Base-by-base conservation (phyloP, 2,888 invertebrate species). In the Lithosia quadra region DNA sequence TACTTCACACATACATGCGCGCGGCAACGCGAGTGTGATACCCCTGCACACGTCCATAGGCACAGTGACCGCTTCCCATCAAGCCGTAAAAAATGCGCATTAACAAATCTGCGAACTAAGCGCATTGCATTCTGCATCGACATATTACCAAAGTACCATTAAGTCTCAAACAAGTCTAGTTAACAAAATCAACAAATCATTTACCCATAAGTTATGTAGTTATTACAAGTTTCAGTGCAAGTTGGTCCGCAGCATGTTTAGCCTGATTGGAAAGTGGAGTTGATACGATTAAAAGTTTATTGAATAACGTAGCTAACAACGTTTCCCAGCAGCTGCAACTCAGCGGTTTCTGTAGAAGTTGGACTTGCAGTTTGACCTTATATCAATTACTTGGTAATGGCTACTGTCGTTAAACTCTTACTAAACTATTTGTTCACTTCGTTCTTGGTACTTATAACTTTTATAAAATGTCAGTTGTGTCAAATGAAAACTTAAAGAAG, bases 201-300 rank as follows among this genome's bases (percentile, higher is more conserved):
- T 69, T 39, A 68, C 65, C 56, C 34, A 24, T 71, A 71, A 76
- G 76, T 73, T 79, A 79, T 67, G 68, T 79, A 67, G 75, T 79
- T 77, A 81, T 68, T 66, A 36, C 66, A 79, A 81, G 64, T 79
- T 81, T 67, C 59, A 65, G 55, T 56, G 34, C 53, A 68, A 79
- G 71, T 78, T 67, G 70, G 63, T 65, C 67, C n/a, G 24, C 63
- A 74, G 74, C 79, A 82, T 82, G 78, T 84, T 83, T 83, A 81
- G 81, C 84, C 81, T 85, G 85, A 86, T 88, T 84, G 87, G 84
- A 86, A 86, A 86, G 82, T 86, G 76, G 81, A 85, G 83, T 86
- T 82, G 86, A 88, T 84, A 81, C 89, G 87, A 91, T 91, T 91
- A 90, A 91, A 91, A 91, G 88, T 91, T 91, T 90, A 87, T 85